phyloP scores from a whole-genome alignment of 1,140 invertebrate species.

The Brachionus rubens region DNA sequence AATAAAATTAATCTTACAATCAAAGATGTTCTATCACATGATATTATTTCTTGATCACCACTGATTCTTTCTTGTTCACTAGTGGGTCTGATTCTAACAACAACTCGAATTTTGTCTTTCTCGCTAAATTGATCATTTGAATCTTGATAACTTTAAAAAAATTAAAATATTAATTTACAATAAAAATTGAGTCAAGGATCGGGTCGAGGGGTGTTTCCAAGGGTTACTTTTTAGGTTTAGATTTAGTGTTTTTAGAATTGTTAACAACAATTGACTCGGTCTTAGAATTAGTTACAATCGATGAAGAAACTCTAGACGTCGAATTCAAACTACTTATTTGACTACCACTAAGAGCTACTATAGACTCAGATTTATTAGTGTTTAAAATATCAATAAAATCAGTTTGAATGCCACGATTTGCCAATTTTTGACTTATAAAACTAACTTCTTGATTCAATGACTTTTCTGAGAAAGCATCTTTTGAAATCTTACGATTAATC shows the following conservation, averaged over 20 bases:
- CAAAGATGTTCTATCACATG: conserved; percentile 10
- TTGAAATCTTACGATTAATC: neutral
- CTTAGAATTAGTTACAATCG: neutral
- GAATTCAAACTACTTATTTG: conserved; percentile 44
- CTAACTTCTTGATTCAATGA: neutral
- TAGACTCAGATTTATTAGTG: conserved; percentile 24
- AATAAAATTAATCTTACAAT: conserved; percentile 41
- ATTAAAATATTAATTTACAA: neutral
- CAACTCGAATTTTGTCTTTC: conserved; percentile 38
- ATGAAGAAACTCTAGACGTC: conserved; percentile 20
- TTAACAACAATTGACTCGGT: neutral
- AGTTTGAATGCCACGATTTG: conserved; percentile 18
- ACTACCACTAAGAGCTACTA: conserved; percentile 26
- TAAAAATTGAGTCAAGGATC: neutral
- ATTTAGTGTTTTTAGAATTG: neutral
- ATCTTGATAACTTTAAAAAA: conserved; percentile 18
- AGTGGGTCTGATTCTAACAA: conserved; percentile 36
- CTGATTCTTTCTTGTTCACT: neutral
- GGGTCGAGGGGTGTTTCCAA: neutral
- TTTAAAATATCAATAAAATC: conserved; percentile 25
- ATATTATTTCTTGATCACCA: conserved; percentile 7
- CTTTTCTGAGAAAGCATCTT: neutral
- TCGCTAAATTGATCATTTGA: conserved; percentile 25
- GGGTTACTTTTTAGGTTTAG: neutral
- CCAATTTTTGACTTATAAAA: neutral